phyloP scores from a whole-genome alignment of 1,140 invertebrate genomes.

The Trachymyrmex septentrionalis region DNA sequence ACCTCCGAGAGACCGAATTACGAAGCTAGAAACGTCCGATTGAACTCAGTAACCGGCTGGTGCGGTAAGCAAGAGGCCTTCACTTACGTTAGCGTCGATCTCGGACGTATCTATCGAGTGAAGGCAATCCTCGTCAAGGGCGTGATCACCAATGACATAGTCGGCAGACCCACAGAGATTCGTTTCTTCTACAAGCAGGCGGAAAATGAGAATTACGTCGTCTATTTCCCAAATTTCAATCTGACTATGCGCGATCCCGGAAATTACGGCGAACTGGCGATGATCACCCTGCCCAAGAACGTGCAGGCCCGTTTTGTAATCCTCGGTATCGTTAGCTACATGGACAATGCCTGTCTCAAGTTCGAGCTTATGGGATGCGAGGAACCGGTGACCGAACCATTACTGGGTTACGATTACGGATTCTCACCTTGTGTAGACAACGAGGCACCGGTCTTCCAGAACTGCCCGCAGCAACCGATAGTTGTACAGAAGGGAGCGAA shows the following conservation, averaged over 20 bases:
- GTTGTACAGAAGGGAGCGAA: constrained; percentile 95
- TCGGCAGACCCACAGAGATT: constrained; percentile 97
- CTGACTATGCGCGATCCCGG: constrained; percentile 96
- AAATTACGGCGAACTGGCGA: constrained; percentile 97
- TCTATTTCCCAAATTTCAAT: constrained; percentile 98
- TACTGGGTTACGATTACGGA: constrained; percentile 97
- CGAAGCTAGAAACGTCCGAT: constrained; percentile 95
- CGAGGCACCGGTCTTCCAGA: constrained; percentile 98
- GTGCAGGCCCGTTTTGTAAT: constrained; percentile 97
- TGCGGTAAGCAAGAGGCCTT: constrained; percentile 98
- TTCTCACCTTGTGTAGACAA: constrained; percentile 98
- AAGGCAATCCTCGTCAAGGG: constrained; percentile 97
- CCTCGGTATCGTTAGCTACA: constrained; percentile 97
- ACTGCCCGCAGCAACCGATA: constrained; percentile 97
- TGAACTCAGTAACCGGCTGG: constrained; percentile 98
- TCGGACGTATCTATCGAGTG: constrained; percentile 95
- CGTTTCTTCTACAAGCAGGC: constrained; percentile 98
- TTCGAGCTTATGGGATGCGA: constrained; percentile 99
- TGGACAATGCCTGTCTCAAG: constrained; percentile 98
- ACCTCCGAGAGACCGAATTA: constrained; percentile 97
- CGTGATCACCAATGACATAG: constrained; percentile 97
- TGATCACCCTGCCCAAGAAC: constrained; percentile 97
- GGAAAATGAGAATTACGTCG: constrained; percentile 97
- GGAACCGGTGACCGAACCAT: constrained; percentile 91
- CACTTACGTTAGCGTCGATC: constrained; percentile 97